Evolutionary conservation across 2,888 invertebrate genomes (phyloP).

Genomic region (Zaprionus bogoriensis): DNA sequence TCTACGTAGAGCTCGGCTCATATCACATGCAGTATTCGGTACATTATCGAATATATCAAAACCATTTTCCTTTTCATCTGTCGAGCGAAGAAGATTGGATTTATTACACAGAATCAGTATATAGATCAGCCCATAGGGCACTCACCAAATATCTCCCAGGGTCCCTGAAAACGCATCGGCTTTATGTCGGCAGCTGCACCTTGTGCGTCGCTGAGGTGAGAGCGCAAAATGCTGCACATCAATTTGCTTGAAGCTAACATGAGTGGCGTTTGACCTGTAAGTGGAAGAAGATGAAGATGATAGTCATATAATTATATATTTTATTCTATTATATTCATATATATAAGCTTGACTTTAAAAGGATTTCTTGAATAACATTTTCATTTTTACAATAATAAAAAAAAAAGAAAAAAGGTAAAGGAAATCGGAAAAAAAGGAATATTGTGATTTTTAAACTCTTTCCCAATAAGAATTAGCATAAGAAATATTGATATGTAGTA

Average conservation of each 20-base stretch:
- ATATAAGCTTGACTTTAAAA: too few relatives aligned
- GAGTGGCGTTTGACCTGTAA: conserved; percentile 82
- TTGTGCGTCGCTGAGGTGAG: conserved; percentile 82
- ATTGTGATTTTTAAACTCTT: too few relatives aligned
- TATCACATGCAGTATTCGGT: conserved; percentile 82
- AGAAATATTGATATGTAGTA: too few relatives aligned
- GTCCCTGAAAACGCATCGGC: conserved; percentile 83
- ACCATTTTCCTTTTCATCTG: conserved; percentile 83
- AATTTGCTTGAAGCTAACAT: conserved; percentile 82
- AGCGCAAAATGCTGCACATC: conserved; percentile 80
- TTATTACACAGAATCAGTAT: too few relatives aligned
- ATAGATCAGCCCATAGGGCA: too few relatives aligned
- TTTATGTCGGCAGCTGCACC: conserved; percentile 73
- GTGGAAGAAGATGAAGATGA: neutral
- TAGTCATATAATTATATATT: neutral
- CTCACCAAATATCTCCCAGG: conserved; percentile 82
- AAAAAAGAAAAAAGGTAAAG: too few relatives aligned
- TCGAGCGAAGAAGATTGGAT: conserved; percentile 35
- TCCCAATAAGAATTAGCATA: too few relatives aligned
- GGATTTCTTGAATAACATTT: too few relatives aligned
- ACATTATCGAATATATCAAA: conserved; percentile 80
- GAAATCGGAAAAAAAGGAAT: too few relatives aligned
- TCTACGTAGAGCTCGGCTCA: conserved; percentile 80
- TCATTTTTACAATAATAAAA: too few relatives aligned
- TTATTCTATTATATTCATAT: too few relatives aligned